Evolutionary conservation across 1,140 invertebrate genomes (phyloP).

Genomic region (Nasonia longicornis): DNA sequence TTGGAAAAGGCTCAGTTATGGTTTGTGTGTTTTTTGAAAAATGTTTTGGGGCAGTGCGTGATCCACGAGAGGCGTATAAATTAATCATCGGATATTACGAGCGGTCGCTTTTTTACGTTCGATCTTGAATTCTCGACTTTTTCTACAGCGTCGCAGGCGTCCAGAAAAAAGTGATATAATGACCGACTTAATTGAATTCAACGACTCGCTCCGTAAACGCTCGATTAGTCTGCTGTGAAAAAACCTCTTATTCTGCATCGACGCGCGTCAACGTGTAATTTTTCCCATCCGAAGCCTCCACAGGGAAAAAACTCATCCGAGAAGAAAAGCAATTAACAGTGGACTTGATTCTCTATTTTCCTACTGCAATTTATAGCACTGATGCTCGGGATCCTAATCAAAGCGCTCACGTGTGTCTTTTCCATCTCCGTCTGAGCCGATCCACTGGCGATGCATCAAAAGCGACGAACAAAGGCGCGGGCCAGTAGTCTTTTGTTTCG

Average conservation of each 20-base stretch:
- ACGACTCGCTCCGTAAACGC: neutral
- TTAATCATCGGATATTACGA: no score
- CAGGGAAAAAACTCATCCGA: neutral
- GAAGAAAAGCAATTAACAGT: constrained; percentile 1
- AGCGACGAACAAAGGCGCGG: constrained; percentile 17
- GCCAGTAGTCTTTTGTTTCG: constrained; percentile 41
- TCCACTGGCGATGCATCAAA: constrained; percentile 5
- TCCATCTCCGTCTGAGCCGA: neutral
- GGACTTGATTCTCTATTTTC: no score
- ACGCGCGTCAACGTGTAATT: neutral
- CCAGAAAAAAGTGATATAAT: no score
- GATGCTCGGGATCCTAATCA: constrained; percentile 6
- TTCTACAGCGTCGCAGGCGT: neutral
- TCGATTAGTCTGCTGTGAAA: no score
- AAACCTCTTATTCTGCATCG: neutral
- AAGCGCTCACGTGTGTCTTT: neutral
- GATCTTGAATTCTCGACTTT: no score
- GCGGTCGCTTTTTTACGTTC: neutral
- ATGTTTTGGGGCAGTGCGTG: no score
- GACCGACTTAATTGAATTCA: neutral
- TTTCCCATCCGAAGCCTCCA: no score
- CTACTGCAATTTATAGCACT: no score
- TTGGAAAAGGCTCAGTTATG: neutral
- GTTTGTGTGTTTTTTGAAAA: no score
- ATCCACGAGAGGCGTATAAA: no score